phyloP scores from a whole-genome alignment of 2,888 invertebrate genomes.

The Orthosia gracilis region DNA sequence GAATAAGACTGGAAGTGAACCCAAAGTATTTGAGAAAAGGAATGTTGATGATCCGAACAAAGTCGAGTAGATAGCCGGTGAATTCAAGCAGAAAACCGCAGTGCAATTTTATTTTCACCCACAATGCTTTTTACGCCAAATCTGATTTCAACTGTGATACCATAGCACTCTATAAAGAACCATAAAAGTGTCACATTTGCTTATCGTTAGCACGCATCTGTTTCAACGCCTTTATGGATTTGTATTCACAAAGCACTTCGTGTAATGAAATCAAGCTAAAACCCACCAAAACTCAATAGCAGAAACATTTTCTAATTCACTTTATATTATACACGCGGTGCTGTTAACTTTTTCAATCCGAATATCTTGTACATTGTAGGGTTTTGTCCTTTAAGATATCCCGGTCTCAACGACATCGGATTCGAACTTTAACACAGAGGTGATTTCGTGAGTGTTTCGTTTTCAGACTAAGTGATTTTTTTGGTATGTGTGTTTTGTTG shows the following conservation, averaged over 20 bases:
- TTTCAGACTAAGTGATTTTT: slow-evolving; percentile 55
- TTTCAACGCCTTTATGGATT: slow-evolving; percentile 47
- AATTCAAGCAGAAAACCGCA: slow-evolving; percentile 1
- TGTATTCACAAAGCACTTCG: slow-evolving; percentile 56
- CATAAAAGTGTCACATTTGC: slow-evolving; percentile 54
- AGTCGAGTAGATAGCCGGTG: background rate
- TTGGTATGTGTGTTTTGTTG: slow-evolving; percentile 13
- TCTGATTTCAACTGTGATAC: slow-evolving; percentile 38
- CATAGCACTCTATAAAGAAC: slow-evolving; percentile 44
- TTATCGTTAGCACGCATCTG: slow-evolving; percentile 53
- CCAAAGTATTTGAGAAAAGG: slow-evolving; percentile 36
- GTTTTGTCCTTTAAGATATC: slow-evolving; percentile 59
- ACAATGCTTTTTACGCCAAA: slow-evolving; percentile 11
- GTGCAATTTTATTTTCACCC: slow-evolving; percentile 34
- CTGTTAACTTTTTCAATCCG: slow-evolving; percentile 60
- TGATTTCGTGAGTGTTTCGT: slow-evolving; percentile 58
- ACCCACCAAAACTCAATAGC: slow-evolving; percentile 34
- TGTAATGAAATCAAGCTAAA: slow-evolving; percentile 56
- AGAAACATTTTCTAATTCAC: slow-evolving; percentile 59
- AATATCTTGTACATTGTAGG: slow-evolving; percentile 54
- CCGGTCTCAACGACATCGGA: slow-evolving; percentile 51
- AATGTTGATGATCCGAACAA: slow-evolving; percentile 30
- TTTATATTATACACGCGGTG: slow-evolving; percentile 43
- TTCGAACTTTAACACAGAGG: slow-evolving; percentile 56
- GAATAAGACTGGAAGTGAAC: slow-evolving; percentile 20